These are phyloP conservation scores for Gallirallus australis DNA, from an alignment of 2,797 vertebrate genomes.

Conservation along the genomic window DNA sequence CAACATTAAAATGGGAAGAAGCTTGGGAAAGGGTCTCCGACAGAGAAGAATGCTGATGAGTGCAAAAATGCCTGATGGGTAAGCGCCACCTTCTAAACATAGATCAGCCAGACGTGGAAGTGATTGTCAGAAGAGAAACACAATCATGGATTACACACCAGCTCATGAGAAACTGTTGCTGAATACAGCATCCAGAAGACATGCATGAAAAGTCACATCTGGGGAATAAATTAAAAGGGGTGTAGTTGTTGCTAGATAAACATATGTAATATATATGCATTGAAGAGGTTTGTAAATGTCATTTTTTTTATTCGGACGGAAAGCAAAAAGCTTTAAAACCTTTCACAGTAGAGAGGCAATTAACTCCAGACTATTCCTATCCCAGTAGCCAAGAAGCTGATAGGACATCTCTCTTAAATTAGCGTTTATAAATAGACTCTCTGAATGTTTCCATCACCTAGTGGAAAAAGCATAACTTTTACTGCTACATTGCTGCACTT, in stretches of 20 bases:
- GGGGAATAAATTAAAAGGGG: conserved; percentile 76
- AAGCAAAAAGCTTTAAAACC: conserved; percentile 80
- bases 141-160: conserved; percentile 78
- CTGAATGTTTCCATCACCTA: conserved; percentile 67
- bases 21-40: conserved; percentile 64
- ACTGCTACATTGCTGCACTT: conserved; percentile 60
- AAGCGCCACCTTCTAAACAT: conserved; percentile 67
- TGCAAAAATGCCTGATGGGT: conserved; percentile 63
- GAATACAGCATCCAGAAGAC: conserved; percentile 74
- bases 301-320: conserved; percentile 77
- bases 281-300: conserved; percentile 78
- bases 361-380: conserved; percentile 71
- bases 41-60: conserved; percentile 57
- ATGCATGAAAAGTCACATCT: conserved; percentile 78
- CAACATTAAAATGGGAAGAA: conserved; percentile 79
- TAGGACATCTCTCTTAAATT: conserved; percentile 57
- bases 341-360: conserved; percentile 72
- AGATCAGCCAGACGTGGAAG: conserved; percentile 72
- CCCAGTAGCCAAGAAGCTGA: conserved; percentile 72
- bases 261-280: conserved; percentile 78
- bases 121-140: conserved; percentile 72
- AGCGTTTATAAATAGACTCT: conserved; percentile 70
- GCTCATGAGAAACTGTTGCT: conserved; percentile 78
- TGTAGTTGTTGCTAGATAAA: conserved; percentile 74
- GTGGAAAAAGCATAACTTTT: conserved; percentile 60